phyloP scores from a whole-genome alignment of 2,113 vertebrate genomes.

The Sinocyclocheilus grahami region DNA sequence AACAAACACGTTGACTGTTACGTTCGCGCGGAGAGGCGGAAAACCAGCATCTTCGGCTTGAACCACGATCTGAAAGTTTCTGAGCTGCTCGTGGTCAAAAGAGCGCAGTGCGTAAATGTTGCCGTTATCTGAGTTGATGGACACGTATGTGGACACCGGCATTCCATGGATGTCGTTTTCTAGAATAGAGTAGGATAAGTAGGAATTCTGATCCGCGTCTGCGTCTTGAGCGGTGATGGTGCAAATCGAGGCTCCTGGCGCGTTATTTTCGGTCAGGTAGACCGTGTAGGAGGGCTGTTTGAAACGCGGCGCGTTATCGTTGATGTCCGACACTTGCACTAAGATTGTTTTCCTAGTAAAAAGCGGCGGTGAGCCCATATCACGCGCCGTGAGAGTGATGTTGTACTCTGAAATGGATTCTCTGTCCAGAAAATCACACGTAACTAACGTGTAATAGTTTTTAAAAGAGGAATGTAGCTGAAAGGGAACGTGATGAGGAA shows the following conservation, averaged over 20 bases:
- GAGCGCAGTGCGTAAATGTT: constrained; percentile 63
- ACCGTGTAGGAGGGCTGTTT: constrained; percentile 41
- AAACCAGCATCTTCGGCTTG: constrained; percentile 36
- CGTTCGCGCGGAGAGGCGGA: constrained; percentile 51
- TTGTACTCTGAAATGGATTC: constrained; percentile 40
- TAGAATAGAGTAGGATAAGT: constrained; percentile 62
- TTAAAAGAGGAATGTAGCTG: constrained; percentile 38
- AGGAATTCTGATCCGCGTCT: constrained; percentile 53
- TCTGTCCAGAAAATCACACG: constrained; percentile 42
- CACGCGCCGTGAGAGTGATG: constrained; percentile 45
- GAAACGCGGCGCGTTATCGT: constrained; percentile 48
- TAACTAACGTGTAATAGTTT: constrained; percentile 52
- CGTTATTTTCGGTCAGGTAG: constrained; percentile 48
- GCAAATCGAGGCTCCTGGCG: constrained; percentile 31
- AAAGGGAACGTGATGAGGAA: constrained; percentile 42
- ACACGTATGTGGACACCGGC: constrained; percentile 70
- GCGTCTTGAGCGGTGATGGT: constrained; percentile 43
- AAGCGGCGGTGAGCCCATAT: constrained; percentile 46
- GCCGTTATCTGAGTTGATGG: constrained; percentile 68
- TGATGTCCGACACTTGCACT: constrained; percentile 48
- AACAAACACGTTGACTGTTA: constrained; percentile 30
- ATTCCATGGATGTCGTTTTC: constrained; percentile 64
- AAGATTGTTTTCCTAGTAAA: constrained; percentile 71
- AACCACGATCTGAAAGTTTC: constrained; percentile 44
- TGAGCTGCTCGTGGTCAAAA: constrained; percentile 62